Conservation (phyloP, 1,140 invertebrate species). For the Caenorhabditis remanei region DNA sequence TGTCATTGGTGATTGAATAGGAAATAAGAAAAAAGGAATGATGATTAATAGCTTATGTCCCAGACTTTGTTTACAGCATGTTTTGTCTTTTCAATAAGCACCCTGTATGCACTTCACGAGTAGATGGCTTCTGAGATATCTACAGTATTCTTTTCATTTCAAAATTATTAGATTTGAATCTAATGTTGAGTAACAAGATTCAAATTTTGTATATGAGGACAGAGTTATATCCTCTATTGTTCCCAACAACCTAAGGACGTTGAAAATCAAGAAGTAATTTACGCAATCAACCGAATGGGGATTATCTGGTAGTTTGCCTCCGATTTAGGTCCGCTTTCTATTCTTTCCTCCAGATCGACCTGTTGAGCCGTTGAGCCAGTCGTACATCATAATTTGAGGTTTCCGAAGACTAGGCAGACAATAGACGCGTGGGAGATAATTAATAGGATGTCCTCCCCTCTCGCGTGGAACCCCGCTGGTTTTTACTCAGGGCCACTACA, state of each 20-base stretch:
- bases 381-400: slow-evolving; percentile 51
- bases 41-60: slow-evolving; percentile 12
- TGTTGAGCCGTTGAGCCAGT: slow-evolving; percentile 36
- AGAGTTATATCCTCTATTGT: slow-evolving; percentile 37
- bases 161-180: no score
- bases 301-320: slow-evolving; percentile 54
- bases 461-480: slow-evolving; percentile 5
- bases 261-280: slow-evolving; percentile 54
- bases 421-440: slow-evolving; percentile 46
- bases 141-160: no score
- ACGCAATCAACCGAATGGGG: slow-evolving; percentile 45
- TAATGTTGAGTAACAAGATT: background rate
- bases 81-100: background rate
- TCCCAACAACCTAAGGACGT: background rate
- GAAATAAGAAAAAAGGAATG: slow-evolving; percentile 1
- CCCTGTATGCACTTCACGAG: background rate
- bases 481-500: background rate
- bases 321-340: background rate
- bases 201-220: background rate
- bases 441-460: slow-evolving; percentile 29
- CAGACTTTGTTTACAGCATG: background rate
- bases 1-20: slow-evolving; percentile 36
- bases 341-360: slow-evolving; percentile 2
- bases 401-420: slow-evolving; percentile 6
- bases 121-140: no score